These are phyloP conservation scores for Sitobion miscanthi DNA, from an alignment of 1,140 invertebrate species.

Conservation along the genomic window DNA sequence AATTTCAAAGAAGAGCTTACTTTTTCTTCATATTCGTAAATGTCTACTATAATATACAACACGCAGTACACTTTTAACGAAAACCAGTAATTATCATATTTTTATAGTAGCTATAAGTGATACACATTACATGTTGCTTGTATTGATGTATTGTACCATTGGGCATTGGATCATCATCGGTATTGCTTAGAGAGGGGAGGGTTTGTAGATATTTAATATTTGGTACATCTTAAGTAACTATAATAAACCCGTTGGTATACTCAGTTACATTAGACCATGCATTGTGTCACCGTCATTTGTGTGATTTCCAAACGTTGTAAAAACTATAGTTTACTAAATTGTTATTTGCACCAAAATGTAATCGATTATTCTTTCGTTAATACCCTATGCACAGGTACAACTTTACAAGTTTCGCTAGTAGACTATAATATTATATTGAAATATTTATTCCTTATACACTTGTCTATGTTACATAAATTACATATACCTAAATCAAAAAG, in stretches of 20 bases:
- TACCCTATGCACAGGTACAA: too few relatives aligned
- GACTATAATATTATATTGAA: too few relatives aligned
- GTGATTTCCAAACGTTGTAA: neutral
- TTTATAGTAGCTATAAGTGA: neutral
- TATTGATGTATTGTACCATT: too few relatives aligned
- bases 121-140: neutral
- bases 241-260: neutral
- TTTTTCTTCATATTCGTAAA: neutral
- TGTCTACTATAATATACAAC: neutral
- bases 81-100: neutral
- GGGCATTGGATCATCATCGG: too few relatives aligned
- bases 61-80: neutral
- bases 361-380: too few relatives aligned
- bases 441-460: too few relatives aligned
- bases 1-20: constrained; percentile 5
- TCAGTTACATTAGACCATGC: neutral
- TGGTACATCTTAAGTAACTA: neutral
- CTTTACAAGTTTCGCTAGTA: too few relatives aligned
- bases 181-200: too few relatives aligned
- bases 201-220: neutral
- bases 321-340: neutral
- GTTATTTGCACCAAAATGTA: too few relatives aligned
- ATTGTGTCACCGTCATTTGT: neutral
- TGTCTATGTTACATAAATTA: too few relatives aligned
- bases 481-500: too few relatives aligned